phyloP scores from a whole-genome alignment of 2,797 vertebrate genomes.

The Chloroceryle amazona region DNA sequence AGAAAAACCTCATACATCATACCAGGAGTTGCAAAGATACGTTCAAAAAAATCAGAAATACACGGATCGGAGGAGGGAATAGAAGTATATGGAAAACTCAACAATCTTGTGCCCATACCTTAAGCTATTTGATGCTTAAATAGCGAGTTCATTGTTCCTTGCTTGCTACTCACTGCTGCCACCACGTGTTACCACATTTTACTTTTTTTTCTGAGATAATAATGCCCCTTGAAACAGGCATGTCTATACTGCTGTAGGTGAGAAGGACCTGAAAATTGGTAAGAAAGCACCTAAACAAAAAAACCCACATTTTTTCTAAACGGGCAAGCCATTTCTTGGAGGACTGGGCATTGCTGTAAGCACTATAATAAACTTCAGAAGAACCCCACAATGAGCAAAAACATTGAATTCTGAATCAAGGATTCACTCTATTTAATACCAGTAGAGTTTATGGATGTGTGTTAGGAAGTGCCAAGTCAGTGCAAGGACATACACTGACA shows the following conservation, averaged over 20 bases:
- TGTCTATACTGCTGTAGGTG: fast-evolving
- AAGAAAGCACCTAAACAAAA: background rate
- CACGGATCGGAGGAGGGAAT: background rate
- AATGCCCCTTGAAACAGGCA: background rate
- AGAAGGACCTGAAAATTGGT: background rate
- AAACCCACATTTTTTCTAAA: background rate
- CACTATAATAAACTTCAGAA: background rate
- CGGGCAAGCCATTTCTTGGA: background rate
- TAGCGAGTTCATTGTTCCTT: background rate
- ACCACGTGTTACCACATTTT: slow-evolving; percentile 38
- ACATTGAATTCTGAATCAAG: background rate
- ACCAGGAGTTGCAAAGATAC: background rate
- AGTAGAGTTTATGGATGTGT: background rate
- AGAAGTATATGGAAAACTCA: background rate
- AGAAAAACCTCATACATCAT: background rate
- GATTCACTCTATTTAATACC: background rate
- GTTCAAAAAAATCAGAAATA: background rate
- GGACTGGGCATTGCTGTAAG: background rate
- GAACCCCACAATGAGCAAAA: background rate
- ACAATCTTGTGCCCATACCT: fast-evolving
- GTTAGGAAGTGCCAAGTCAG: background rate
- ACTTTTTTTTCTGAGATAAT: background rate
- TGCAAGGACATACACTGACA: background rate
- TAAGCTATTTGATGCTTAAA: background rate
- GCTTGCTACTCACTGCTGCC: slow-evolving; percentile 62